A percentile compares a stretch with the other conserved stretches of the same genome.
Conservation (phyloP, 2,113 vertebrate species). For the Montifringilla adamsi region DNA sequence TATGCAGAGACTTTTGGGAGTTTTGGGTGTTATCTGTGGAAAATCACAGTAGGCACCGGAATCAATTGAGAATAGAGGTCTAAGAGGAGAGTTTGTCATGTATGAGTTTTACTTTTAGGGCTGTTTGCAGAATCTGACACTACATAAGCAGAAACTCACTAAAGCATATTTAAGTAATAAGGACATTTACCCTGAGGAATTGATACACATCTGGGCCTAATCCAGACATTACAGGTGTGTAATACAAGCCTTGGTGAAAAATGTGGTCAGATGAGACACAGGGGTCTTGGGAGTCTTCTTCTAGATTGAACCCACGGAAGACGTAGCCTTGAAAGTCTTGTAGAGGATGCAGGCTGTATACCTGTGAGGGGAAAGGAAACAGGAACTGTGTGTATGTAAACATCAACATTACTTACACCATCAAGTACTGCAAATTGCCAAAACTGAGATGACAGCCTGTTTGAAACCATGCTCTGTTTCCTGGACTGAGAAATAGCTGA, state of each 20-base stretch:
- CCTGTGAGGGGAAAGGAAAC: slow-evolving; percentile 53
- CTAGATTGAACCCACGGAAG: slow-evolving; percentile 56
- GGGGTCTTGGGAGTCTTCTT: slow-evolving; percentile 45
- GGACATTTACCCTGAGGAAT: slow-evolving; percentile 61
- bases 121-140: neutral
- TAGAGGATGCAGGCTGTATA: slow-evolving; percentile 73
- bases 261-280: slow-evolving; percentile 63
- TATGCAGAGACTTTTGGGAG: neutral
- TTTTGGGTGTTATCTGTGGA: neutral
- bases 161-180: neutral
- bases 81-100: neutral
- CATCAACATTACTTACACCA: rapidly evolving
- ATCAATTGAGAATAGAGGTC: neutral
- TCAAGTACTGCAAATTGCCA: neutral
- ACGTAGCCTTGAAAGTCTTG: slow-evolving; percentile 73
- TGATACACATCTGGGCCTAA: slow-evolving; percentile 63
- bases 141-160: neutral
- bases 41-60: neutral
- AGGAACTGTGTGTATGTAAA: neutral
- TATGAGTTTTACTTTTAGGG: neutral
- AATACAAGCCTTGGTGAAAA: slow-evolving; percentile 72
- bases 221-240: slow-evolving; percentile 52
- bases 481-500: neutral
- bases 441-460: neutral
- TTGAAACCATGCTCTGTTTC: neutral